Conservation (phyloP, 2,888 invertebrate species). For the Melipona beecheii region DNA sequence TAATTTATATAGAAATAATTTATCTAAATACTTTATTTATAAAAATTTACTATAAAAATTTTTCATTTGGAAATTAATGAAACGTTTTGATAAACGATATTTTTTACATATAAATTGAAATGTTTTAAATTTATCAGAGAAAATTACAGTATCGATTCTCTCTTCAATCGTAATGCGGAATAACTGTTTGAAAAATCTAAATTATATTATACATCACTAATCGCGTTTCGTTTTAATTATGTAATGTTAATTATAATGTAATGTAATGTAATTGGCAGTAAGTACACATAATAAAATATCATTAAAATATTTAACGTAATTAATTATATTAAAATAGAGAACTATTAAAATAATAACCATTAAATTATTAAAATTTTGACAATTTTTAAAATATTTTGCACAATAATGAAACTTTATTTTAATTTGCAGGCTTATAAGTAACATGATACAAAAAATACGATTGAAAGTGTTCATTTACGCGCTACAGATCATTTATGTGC, state of each 20-base stretch:
- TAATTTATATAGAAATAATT: not conserved
- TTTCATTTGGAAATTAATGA: not conserved
- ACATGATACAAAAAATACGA: constrained; percentile 70
- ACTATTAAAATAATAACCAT: constrained; percentile 15
- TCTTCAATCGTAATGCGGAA: not conserved
- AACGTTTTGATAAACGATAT: not conserved
- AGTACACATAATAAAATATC: not conserved
- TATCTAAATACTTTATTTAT: not conserved
- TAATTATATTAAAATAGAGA: not conserved
- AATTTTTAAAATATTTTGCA: not conserved
- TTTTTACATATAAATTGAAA: not conserved
- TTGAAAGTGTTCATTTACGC: constrained; percentile 64
- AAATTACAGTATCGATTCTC: constrained; percentile 10
- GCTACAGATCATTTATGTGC: constrained; percentile 61
- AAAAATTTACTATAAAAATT: constrained; percentile 1
- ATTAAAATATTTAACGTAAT: not conserved
- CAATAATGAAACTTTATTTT: not conserved
- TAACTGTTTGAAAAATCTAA: not conserved
- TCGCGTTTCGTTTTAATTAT: not conserved
- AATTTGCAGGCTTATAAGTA: constrained; percentile 24
- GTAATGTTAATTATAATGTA: not conserved
- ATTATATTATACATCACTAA: not conserved
- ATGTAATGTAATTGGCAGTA: too few relatives aligned
- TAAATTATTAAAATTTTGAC: not conserved
- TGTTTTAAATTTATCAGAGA: constrained; percentile 20